Base-by-base conservation (phyloP, 2,113 vertebrate species). In the Pungitius pungitius region DNA sequence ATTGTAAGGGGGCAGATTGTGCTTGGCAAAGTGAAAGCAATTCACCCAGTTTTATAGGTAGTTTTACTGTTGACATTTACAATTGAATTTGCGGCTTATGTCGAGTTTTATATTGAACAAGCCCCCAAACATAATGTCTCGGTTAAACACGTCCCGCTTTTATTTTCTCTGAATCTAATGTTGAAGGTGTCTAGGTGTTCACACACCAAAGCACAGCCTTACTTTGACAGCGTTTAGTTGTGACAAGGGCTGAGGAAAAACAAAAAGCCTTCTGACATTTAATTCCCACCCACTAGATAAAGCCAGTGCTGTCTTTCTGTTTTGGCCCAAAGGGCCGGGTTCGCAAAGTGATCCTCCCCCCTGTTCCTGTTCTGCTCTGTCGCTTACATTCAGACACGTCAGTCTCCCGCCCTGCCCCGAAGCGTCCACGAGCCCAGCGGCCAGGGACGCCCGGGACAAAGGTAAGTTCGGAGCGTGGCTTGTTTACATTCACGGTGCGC, bases 241-340 rank as follows among this genome's bases (percentile, higher is more conserved):
- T 76, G 86, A 84, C 74, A 85, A 85, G 67, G 37, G 65, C 75
- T 81, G 69, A 59, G 64, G 13, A 49, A 80, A 83, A 73, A 49
- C 69, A 39, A 51, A 22, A 39, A 51, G n/a, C 20, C 66, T 83
- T 58, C 75, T 85, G 87, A 84, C 85, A 87, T 85, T 84, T 82
- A 71, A 78, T 77, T 22, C 76, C 77, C 80, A 37, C 70, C 6
- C 11, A 86, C 69, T 76, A 85, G 78, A 88, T 65, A 75, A 82
- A 80, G 73, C 75, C 75, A 52, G 67, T 17, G 14, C 39, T 79
- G 70, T 73, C 78, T 81, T 75, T 74, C 68, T 70, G 33, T 73
- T 58, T 65, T 63, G 37, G 40, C 55, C 77, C 78, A 67, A 8
- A 0, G 81, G 71, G 68, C 58, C 26, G 37, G 42, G 66, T 85